A percentile compares a stretch with the other conserved stretches of the same genome.
These are phyloP conservation scores for Chionomys nivalis DNA, from an alignment of 2,113 vertebrate species.

Conservation along the genomic window DNA sequence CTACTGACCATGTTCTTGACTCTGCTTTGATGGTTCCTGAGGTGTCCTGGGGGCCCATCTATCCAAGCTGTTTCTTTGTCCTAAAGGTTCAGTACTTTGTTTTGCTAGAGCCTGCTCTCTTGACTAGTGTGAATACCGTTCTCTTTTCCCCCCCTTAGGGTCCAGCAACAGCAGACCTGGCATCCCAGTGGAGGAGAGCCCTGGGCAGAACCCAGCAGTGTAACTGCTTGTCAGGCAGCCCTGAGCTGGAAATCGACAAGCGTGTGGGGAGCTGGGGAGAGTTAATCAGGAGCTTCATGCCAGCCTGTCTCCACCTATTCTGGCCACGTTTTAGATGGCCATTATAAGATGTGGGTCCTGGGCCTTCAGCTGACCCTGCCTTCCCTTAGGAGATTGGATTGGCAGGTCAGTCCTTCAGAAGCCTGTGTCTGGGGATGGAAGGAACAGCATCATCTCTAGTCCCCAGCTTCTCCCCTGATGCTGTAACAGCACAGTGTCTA, in stretches of 20 bases:
- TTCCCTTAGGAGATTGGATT: constrained; percentile 19
- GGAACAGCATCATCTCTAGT: neutral
- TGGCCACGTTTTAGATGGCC: constrained; percentile 80
- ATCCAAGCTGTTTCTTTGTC: neutral
- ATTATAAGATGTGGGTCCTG: neutral
- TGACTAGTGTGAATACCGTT: rapidly evolving
- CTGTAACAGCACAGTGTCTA: neutral
- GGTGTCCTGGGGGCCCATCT: neutral
- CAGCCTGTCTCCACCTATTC: neutral
- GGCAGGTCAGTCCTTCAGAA: neutral
- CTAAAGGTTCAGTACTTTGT: neutral
- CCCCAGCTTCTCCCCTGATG: neutral
- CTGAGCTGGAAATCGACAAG: constrained; percentile 12
- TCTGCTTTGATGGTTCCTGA: neutral
- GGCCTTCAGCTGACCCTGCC: constrained; percentile 13
- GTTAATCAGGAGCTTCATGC: constrained; percentile 17
- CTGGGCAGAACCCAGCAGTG: constrained; percentile 76
- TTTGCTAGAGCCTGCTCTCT: no score
- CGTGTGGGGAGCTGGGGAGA: constrained; percentile 26
- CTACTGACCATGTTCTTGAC: rapidly evolving
- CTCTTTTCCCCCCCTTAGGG: constrained; percentile 45
- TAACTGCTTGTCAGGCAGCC: constrained; percentile 57
- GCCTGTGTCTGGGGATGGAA: neutral
- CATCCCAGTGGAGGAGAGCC: constrained; percentile 68
- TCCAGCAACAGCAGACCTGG: constrained; percentile 55